Evolutionary conservation across 2,888 invertebrate species (phyloP), one percentile per base, ranked within the genome.

Genomic region (Drosophila acutilabella): DNA sequence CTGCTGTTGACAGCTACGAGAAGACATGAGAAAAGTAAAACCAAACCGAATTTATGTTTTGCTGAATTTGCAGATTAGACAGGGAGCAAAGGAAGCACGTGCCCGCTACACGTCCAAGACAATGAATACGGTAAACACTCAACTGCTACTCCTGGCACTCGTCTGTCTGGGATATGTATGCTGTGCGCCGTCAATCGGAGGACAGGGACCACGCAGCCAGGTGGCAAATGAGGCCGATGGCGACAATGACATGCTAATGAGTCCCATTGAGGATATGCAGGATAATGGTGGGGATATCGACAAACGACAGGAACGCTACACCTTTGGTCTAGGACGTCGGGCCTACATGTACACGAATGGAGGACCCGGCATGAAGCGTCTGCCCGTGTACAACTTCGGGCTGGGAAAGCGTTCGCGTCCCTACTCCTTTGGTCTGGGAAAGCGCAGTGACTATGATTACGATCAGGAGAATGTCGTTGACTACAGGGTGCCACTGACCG

Each of bases 311-410:
- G 94, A 94, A 23, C 94, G 94, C 0, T 96, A 95, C 92, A 94
- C 95, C 26, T 95, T 96, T 84, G 96, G 96, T 0, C 92, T 96
- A n/a, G 96, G 96, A 1, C 94, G 95, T 78, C 93, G 96, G 11
- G 93, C 93, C 13, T 92, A 92, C 57, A 92, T 92, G 64, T 91
- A 92, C 66, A 91, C 91, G 38, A 91, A 92, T 60, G 91, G 92
- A 33, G 91, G 91, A 4, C 78, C 86, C 36, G 92, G 92, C 2
- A 89, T 92, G 67, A 93, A 93, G 71, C 91, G 93, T 44, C 70
- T 93, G 67, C 93, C 93, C 1, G 91, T 92, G 0, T 93, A 93
- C 52, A 93, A 93, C 67, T 93, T 93, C 53, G 93, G 93, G 0
- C 68, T 92, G 57, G 93, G 93, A 36, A 93, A 93, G 71, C 87